Conservation (phyloP, 1,140 invertebrate species). For the Pectinophora gossypiella region DNA sequence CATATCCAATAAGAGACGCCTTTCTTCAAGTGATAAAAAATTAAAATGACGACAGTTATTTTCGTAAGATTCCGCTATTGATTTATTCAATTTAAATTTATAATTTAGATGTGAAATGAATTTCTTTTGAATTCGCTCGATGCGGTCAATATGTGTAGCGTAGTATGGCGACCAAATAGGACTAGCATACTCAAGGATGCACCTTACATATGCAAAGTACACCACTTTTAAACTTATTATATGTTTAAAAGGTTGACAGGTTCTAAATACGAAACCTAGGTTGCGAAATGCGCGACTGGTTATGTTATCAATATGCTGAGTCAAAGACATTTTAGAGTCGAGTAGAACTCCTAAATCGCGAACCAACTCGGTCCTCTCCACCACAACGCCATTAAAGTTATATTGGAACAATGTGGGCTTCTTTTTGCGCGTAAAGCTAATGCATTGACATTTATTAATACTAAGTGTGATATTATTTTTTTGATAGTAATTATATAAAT, state of each 20-base stretch:
- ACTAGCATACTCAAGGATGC: constrained; percentile 2
- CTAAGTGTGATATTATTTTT: constrained; percentile 2
- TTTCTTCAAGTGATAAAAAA: neutral
- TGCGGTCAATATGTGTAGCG: neutral
- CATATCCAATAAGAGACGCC: neutral
- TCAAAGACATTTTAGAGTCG: constrained; percentile 4
- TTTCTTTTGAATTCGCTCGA: constrained; percentile 6
- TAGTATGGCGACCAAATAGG: constrained; percentile 1
- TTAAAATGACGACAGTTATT: neutral
- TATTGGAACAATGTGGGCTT: constrained; percentile 5
- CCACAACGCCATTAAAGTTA: constrained; percentile 4
- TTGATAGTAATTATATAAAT: neutral
- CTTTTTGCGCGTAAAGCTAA: constrained; percentile 17
- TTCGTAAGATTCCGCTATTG: neutral
- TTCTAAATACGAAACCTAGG: neutral
- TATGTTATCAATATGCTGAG: neutral
- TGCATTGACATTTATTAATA: constrained; percentile 2
- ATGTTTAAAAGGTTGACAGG: neutral
- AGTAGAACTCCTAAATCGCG: constrained; percentile 7
- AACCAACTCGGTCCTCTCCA: neutral
- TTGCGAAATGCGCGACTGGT: neutral
- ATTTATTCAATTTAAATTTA: neutral
- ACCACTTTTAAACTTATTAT: neutral
- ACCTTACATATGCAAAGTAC: neutral
- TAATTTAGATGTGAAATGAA: neutral